These are phyloP conservation scores for Microtus montanus DNA, from an alignment of 2,113 vertebrate genomes.

Conservation along the genomic window DNA sequence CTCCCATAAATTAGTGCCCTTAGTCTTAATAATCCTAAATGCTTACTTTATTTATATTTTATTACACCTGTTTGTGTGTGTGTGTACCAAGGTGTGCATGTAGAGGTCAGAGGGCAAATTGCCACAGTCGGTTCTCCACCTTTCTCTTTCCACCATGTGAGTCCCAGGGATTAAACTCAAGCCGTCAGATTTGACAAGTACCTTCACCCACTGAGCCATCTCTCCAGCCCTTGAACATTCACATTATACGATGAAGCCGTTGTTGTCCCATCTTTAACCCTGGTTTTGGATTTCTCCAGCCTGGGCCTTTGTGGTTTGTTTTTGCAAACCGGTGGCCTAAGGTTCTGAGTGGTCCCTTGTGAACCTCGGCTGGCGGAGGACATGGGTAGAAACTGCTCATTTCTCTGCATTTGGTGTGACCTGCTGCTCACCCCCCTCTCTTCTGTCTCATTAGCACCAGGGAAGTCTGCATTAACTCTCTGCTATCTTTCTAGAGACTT, in stretches of 20 bases:
- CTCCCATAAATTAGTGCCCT: neutral
- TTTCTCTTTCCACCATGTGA: neutral
- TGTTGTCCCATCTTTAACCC: neutral
- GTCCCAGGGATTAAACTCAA: neutral
- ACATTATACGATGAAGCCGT: neutral
- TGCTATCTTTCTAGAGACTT: constrained; percentile 8
- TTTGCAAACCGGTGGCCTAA: neutral
- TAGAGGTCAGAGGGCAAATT: neutral
- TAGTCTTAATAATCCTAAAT: neutral
- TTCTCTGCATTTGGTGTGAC: neutral
- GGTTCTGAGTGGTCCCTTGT: neutral
- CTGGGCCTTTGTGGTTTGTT: neutral
- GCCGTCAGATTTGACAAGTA: neutral
- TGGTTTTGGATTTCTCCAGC: neutral
- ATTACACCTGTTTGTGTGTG: neutral
- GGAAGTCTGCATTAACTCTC: neutral
- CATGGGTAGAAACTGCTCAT: neutral
- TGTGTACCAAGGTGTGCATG: neutral
- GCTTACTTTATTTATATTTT: neutral
- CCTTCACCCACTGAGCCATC: neutral
- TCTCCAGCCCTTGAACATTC: neutral
- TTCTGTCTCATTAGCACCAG: neutral
- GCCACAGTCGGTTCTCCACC: neutral
- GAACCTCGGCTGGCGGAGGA: neutral
- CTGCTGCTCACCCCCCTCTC: neutral